Evolutionary conservation across 2,888 invertebrate species (phyloP).

Genomic region (Cryptocephalus moraei): DNA sequence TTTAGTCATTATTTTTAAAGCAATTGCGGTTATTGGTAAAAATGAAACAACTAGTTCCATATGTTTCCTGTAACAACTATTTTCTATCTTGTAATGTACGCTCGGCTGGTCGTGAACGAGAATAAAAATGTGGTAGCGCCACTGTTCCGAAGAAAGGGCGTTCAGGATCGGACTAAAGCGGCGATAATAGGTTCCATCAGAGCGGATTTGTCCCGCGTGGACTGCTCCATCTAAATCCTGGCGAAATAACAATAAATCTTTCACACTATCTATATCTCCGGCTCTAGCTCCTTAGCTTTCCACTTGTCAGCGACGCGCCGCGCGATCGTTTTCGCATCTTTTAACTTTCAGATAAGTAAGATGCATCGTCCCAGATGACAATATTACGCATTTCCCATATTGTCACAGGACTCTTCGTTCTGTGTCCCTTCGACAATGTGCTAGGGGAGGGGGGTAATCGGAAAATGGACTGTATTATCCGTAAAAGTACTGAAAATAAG

Average conservation of each 20-base stretch:
- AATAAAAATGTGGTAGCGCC: no score
- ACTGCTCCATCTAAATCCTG: conserved; percentile 31
- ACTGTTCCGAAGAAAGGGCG: neutral
- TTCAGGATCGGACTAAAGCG: conserved; percentile 22
- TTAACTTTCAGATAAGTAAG: conserved; percentile 32
- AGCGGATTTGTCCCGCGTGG: conserved; percentile 30
- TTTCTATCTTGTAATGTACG: no score
- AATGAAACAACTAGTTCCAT: no score
- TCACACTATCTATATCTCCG: conserved; percentile 31
- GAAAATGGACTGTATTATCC: no score
- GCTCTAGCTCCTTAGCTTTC: conserved; percentile 24
- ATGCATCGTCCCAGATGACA: conserved; percentile 25
- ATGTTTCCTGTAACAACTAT: no score
- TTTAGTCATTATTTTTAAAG: no score
- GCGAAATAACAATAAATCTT: conserved; percentile 36
- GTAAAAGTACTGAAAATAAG: no score
- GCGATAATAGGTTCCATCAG: conserved; percentile 32
- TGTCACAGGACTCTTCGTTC: no score
- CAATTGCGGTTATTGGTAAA: no score
- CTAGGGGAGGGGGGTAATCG: no score
- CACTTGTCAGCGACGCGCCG: conserved; percentile 29
- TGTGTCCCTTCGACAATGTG: no score
- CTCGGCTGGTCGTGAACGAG: no score
- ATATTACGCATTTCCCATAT: conserved; percentile 3
- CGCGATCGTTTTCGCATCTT: conserved; percentile 33